Base-by-base conservation (phyloP, 2,797 vertebrate species). In the Dallia pectoralis region DNA sequence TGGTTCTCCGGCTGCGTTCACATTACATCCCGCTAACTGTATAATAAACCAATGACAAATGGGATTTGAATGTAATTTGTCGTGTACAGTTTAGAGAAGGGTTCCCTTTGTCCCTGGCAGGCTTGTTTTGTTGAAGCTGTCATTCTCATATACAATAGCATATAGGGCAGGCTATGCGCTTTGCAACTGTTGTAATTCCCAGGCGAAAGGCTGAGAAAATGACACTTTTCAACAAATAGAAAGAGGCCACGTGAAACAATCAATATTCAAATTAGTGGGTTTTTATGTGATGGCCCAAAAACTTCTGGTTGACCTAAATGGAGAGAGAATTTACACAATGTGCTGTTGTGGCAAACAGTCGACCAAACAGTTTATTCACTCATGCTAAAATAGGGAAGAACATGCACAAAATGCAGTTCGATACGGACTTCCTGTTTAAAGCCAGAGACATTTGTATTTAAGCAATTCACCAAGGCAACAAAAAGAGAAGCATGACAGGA, bases 181-280 rank as follows among this genome's bases (percentile, higher is more conserved):
- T 89, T 85, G 91, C 90, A 87, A 91, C 84, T 79, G 84, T 44
- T 47, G 77, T 83, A 81, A 85, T 88, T 86, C 87, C 89, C 79
- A 74, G 87, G 88, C 89, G 89, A 89, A 85, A 82, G 86, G 82
- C 82, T 33, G 68, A 83, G 80, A 82, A 84, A 81, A 81, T 61
- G 84, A 84, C 40, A 76, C 30, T 90, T 90, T 87, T 85, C 80
- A 85, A 64, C 63, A 79, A 80, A 88, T 89, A 91, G 88, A 91
- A 90, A 91, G 75, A 87, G 85, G 81, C 66, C 56, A 82, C 67
- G 71, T 64, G 84, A 86, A 86, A 86, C 81, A 88, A 89, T 91
- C 87, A 90, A 92, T 87, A 91, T 90, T 91, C 83, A 90, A 89
- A 91, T 91, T 71, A 84, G 86, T 85, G 86, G 81, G 87, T 86